Evolutionary conservation across 2,113 vertebrate genomes (phyloP).

Genomic region (Bubo blakistoni): DNA sequence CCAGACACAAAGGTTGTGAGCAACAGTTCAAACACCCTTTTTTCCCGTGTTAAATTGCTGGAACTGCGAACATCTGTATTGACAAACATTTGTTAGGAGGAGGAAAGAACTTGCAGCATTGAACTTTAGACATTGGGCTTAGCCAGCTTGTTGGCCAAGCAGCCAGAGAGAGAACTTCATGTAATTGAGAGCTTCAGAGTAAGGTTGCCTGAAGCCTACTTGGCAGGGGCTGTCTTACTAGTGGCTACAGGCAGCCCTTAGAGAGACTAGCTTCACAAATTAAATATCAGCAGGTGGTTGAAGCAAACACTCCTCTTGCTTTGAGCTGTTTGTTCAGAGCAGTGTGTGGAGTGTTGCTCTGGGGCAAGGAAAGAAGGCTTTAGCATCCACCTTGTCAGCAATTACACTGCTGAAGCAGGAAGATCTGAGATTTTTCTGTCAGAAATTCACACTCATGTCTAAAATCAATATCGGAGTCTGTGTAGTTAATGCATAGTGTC

Average conservation of each 20-base stretch:
- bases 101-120: background rate
- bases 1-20: background rate
- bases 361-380: background rate
- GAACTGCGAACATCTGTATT: background rate
- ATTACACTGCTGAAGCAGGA: background rate
- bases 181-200: background rate
- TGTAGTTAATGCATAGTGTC: background rate
- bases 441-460: background rate
- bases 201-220: background rate
- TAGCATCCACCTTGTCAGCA: background rate
- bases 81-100: background rate
- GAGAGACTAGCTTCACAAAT: background rate
- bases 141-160: background rate
- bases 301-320: accelerated
- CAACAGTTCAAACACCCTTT: background rate
- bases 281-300: background rate
- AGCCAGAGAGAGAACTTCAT: background rate
- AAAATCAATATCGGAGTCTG: background rate
- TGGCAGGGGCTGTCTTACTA: background rate
- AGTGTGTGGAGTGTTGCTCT: background rate
- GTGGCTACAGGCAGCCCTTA: background rate
- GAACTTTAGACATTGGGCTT: background rate
- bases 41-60: background rate
- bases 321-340: background rate
- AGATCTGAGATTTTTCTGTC: background rate